Base-by-base conservation (phyloP, 2,797 vertebrate species). In the Pseudochaenichthys georgianus region DNA sequence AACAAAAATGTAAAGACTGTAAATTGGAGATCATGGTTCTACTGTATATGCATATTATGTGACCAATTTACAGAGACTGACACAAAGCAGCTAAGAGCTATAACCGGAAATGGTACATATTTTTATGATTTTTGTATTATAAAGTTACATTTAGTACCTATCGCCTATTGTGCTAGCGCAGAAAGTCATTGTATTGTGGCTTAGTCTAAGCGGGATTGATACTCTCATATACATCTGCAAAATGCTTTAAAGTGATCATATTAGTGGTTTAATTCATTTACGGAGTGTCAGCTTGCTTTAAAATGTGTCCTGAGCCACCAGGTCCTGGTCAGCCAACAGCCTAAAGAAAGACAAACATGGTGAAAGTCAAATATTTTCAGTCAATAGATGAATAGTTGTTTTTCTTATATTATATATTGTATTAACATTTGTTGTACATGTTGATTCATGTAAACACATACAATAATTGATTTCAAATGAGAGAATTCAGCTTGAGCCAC, bases 391-490 rank as follows among this genome's bases (percentile, higher is more conserved):
- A 13, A 62, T 45, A 2, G 16, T 63, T 7, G 19, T 19, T 47
- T 43, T 16, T 31, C 17, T 54, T 21, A 34, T 48, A 28, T 52
- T 52, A 17, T 41, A 15, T 28, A 48, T 71, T 1, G 3, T 28
- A 23, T 45, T 6, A 62, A 61, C 3, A 13, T 28, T 28, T 28
- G 5, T 45, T 67, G 53, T 13, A 17, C 13, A 3, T 46, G 21
- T 41, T 45, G 21, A 63, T 64, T 46, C 2, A 46, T 52, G 9
- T 34, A 53, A 46, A 31, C 9, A n/a, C 47, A 47, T 28, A 45
- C 13, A 53, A 54, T 46, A 7, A 57, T 6, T 47, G 9, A 57
- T 34, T 60, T 42, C 8, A 42, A 71, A 77, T 65, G 55, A 68
- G 62, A 13, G 0, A 42, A 13, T 64, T 13, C 3, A 57, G 8